These are phyloP conservation scores for Pachyseris speciosa DNA, from an alignment of 64 coral and sea anemone species.

Conservation along the genomic window DNA sequence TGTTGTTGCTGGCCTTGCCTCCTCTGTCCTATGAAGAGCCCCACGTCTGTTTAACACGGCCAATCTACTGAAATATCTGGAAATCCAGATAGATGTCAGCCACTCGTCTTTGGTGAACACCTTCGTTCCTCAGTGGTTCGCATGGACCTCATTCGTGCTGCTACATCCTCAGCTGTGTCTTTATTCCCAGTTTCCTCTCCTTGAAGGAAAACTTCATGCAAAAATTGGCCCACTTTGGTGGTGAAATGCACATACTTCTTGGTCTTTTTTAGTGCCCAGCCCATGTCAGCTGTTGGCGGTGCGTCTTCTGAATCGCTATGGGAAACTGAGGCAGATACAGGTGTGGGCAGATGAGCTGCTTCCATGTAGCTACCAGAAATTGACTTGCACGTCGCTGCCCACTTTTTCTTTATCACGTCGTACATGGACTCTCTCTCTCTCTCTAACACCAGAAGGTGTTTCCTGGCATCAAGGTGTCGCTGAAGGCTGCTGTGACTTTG, in stretches of 20 bases:
- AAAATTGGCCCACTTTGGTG: too few species aligned
- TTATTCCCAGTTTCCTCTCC: too few species aligned
- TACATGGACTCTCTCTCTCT: too few species aligned
- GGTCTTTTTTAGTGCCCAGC: too few species aligned
- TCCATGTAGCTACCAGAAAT: background rate
- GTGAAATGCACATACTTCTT: too few species aligned
- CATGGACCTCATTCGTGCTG: constrained; percentile 4
- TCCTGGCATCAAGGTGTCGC: background rate
- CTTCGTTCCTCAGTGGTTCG: background rate
- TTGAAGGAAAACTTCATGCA: too few species aligned
- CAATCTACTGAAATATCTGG: background rate
- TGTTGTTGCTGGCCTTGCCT: background rate
- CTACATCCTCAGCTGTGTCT: too few species aligned
- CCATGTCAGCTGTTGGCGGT: too few species aligned
- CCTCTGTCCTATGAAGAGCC: background rate
- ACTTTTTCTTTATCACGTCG: too few species aligned
- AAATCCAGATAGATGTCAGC: background rate
- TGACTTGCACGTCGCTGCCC: too few species aligned
- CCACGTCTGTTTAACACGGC: background rate
- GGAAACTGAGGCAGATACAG: background rate
- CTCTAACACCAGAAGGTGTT: background rate
- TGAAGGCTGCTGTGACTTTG: constrained; percentile 33
- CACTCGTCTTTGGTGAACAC: background rate
- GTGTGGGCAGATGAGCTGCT: background rate
- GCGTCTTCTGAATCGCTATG: background rate